Evolutionary conservation across 2,888 invertebrate species (phyloP).

Genomic region (Euzetes globulus): DNA sequence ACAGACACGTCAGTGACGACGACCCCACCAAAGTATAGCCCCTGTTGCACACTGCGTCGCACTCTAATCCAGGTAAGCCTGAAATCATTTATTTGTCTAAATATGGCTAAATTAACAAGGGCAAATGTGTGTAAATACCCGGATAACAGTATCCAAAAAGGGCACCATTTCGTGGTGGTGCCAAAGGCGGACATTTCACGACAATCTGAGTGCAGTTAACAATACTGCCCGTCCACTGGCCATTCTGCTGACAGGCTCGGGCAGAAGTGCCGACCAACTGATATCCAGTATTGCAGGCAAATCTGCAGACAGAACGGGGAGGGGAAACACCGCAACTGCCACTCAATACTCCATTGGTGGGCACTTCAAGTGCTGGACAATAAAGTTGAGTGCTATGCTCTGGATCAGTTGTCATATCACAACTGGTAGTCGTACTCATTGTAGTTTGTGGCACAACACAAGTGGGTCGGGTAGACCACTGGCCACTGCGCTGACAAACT

Average conservation of each 20-base stretch:
- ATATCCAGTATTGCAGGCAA: conserved; percentile 5
- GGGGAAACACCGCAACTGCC: background rate
- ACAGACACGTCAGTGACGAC: background rate
- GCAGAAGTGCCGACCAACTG: background rate
- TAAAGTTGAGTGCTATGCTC: background rate
- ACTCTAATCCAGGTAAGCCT: background rate
- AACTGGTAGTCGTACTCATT: background rate
- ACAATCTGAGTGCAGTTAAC: background rate
- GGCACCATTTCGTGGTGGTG: background rate
- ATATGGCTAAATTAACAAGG: background rate
- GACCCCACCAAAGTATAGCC: background rate
- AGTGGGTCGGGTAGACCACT: background rate
- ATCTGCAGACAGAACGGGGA: background rate
- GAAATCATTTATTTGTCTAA: background rate
- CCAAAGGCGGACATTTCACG: background rate
- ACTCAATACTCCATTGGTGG: background rate
- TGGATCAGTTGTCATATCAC: background rate
- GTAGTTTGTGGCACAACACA: background rate
- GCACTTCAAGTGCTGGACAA: background rate
- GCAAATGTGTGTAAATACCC: too few species aligned
- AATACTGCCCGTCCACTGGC: background rate
- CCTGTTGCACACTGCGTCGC: background rate
- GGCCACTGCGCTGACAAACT: background rate
- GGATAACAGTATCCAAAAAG: background rate
- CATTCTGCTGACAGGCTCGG: background rate